These are phyloP conservation scores for Ammodytes dubius DNA, from an alignment of 2,113 vertebrate species.

Conservation along the genomic window DNA sequence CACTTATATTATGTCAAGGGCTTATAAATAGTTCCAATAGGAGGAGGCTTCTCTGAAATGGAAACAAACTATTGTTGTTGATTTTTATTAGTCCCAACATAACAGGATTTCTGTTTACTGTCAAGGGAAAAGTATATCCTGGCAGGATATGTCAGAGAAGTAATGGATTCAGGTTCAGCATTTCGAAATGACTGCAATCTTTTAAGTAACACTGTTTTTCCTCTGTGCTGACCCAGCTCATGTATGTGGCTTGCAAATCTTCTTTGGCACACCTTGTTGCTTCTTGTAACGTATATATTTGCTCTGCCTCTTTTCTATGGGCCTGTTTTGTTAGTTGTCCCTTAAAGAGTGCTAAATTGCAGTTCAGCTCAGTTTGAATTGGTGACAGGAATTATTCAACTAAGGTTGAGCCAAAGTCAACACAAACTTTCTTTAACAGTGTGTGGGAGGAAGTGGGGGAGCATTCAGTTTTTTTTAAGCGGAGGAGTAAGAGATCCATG, in stretches of 20 bases:
- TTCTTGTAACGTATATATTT: constrained; percentile 20
- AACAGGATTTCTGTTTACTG: constrained; percentile 25
- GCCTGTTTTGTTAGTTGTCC: constrained; percentile 21
- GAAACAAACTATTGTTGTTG: constrained; percentile 33
- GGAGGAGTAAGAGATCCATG: constrained; percentile 68
- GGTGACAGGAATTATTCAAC: constrained; percentile 28
- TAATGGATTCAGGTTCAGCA: background rate
- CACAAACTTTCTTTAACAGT: constrained; percentile 38
- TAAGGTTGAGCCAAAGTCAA: constrained; percentile 44
- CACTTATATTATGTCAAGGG: constrained; percentile 42
- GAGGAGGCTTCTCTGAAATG: constrained; percentile 4
- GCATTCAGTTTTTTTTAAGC: constrained; percentile 49
- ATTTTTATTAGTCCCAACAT: constrained; percentile 39
- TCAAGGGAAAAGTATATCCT: background rate
- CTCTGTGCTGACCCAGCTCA: constrained; percentile 9
- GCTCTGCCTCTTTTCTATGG: background rate
- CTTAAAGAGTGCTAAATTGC: constrained; percentile 40
- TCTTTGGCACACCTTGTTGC: constrained; percentile 10
- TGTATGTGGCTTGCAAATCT: constrained; percentile 3
- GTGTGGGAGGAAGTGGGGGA: constrained; percentile 53
- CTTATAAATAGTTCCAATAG: constrained; percentile 28
- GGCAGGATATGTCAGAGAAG: constrained; percentile 4
- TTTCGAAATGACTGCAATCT: background rate
- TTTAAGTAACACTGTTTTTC: constrained; percentile 13
- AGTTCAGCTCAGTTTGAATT: constrained; percentile 34